Evolutionary conservation across 2,797 vertebrate species (phyloP).

Genomic region (Mormyrops attenuatus): DNA sequence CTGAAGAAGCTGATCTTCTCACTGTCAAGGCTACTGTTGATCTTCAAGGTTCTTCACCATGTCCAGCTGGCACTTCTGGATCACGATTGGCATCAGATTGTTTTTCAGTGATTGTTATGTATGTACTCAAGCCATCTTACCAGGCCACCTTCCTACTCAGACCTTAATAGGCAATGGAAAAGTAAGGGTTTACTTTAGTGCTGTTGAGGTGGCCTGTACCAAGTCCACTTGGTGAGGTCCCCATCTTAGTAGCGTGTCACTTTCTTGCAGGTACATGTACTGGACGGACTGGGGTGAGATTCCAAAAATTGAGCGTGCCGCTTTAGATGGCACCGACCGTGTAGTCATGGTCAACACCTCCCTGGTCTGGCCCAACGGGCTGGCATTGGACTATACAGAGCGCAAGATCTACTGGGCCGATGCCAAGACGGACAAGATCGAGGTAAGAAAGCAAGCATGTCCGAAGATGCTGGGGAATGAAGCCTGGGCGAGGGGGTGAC

Average conservation of each 20-base stretch:
- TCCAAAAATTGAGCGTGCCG: slow-evolving; percentile 91
- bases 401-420: slow-evolving; percentile 94
- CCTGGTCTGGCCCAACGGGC: slow-evolving; percentile 92
- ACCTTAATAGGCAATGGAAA: background rate
- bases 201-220: background rate
- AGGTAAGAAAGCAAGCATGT: slow-evolving; percentile 28
- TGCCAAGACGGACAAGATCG: slow-evolving; percentile 94
- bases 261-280: slow-evolving; percentile 81
- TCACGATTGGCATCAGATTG: background rate
- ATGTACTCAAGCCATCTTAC: background rate
- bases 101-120: background rate
- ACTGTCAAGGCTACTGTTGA: background rate
- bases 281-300: slow-evolving; percentile 97
- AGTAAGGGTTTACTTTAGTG: background rate
- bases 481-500: background rate
- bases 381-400: slow-evolving; percentile 85
- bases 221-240: background rate
- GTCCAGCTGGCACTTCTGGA: background rate
- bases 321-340: slow-evolving; percentile 84
- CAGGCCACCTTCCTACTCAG: background rate
- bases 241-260: background rate
- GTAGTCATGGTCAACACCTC: slow-evolving; percentile 90
- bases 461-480: background rate
- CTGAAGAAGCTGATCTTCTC: background rate
- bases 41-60: background rate